Conservation (phyloP, 2,797 vertebrate species). For the Pygocentrus nattereri region DNA sequence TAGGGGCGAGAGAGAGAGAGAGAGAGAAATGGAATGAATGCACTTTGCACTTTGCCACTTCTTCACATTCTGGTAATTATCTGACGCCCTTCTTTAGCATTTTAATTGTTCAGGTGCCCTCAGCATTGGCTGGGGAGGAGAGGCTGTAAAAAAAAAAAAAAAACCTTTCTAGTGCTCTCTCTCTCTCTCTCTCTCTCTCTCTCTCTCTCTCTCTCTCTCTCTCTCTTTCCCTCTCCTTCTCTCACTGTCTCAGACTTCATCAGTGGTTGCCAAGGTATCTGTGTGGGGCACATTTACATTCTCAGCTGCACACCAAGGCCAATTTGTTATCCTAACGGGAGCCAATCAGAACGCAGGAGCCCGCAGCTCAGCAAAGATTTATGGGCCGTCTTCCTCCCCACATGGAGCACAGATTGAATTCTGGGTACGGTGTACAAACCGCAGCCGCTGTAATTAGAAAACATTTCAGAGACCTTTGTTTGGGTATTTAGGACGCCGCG, state of each 20-base stretch:
- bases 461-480: conserved; percentile 53
- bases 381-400: conserved; percentile 48
- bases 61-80: conserved; percentile 78
- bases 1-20: background rate
- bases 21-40: background rate
- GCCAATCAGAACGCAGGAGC: conserved; percentile 60
- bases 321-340: conserved; percentile 66
- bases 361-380: conserved; percentile 57
- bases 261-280: conserved; percentile 60
- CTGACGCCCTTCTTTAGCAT: conserved; percentile 59
- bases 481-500: conserved; percentile 44
- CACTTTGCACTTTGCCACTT: conserved; percentile 20
- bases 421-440: conserved; percentile 48
- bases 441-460: conserved; percentile 56
- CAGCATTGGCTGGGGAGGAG: conserved; percentile 60
- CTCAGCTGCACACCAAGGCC: conserved; percentile 51
- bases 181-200: conserved; percentile 59
- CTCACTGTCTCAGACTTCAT: conserved; percentile 45
- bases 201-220: conserved; percentile 59
- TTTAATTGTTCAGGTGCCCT: conserved; percentile 76
- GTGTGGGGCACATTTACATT: conserved; percentile 64
- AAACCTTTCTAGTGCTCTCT: conserved; percentile 54
- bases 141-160: conserved; percentile 40
- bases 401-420: conserved; percentile 51
- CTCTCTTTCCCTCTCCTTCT: conserved; percentile 55